A percentile compares a stretch with the other conserved stretches of the same genome.
Evolutionary conservation across 2,113 vertebrate species (phyloP).

Genomic region (Passer montanus): DNA sequence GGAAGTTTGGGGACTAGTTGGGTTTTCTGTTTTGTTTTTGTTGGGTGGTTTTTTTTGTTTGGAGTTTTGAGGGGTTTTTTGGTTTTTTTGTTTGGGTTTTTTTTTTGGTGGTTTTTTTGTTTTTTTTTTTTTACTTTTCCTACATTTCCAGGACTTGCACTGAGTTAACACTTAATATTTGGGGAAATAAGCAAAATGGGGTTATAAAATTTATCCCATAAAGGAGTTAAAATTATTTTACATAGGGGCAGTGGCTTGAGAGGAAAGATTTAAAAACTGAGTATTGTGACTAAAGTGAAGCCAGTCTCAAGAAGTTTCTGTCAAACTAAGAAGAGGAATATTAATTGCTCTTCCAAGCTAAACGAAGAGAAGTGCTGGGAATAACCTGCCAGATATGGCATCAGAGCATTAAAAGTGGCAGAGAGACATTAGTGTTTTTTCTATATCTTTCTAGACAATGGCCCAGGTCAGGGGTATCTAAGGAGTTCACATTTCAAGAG

Average conservation of each 20-base stretch:
- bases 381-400: neutral
- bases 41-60: neutral
- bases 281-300: neutral
- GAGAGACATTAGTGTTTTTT: neutral
- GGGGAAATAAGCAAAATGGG: neutral
- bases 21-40: too few species aligned
- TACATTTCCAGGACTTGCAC: neutral
- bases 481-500: neutral
- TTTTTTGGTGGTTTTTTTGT: too few species aligned
- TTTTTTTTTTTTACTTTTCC: neutral
- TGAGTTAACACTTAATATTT: neutral
- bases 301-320: fast-evolving
- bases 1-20: neutral
- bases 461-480: neutral
- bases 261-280: neutral
- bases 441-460: neutral
- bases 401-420: neutral
- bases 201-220: neutral
- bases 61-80: neutral
- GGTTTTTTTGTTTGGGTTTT: too few species aligned
- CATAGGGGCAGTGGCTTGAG: neutral
- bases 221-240: neutral
- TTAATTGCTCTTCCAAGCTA: neutral
- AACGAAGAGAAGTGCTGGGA: neutral
- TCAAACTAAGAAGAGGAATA: neutral